Evolutionary conservation across 2,888 invertebrate genomes (phyloP), one percentile per base, ranked within the genome.

Genomic region (Stenodera caucasica): DNA sequence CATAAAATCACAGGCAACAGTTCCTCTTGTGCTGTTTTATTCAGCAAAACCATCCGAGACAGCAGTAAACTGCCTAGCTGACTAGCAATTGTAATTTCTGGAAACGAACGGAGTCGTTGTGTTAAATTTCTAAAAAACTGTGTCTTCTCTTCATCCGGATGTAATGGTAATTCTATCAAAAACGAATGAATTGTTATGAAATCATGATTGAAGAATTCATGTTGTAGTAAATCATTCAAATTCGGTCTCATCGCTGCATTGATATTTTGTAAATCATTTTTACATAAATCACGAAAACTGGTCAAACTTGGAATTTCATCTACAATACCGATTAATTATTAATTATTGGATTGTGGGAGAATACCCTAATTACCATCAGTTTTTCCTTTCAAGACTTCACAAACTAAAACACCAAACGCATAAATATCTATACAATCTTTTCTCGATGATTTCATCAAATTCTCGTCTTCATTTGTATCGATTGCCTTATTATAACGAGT

Each of bases 101-200:
- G 89, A 76, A 93, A 91, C 68, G 82, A 82, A 75, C 85, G 84
- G 60, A 96, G 81, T 69, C 87, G 88, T 56, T 85, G 84, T 54
- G 89, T 82, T 69, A 94, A 83, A 67, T 83, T 84, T 35, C 86
- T 84, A 77, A 96, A 96, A 78, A 96, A 96, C 58, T 85, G 81
- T 65, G 86, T 84, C 76, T 90, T 94, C 69, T 94, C 93, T 55
- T 83, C 82, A 68, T 90, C 89, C 58, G 83, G 84, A 78, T 95
- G 94, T 35, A 95, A 76, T 0, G 95, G 91, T 55, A 96, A 81
- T 76, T 92, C 91, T 70, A 88, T 88, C 0, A 96, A 82, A 80
- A 94, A 95, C 65, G 90, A 89, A 77, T 93, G 88, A 68, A 95
- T 90, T 21, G 85, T 82, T 63, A 95, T 88, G 77, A 95, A 94